Base-by-base conservation (phyloP, 2,797 vertebrate genomes). In the Enteromius anoplus region DNA sequence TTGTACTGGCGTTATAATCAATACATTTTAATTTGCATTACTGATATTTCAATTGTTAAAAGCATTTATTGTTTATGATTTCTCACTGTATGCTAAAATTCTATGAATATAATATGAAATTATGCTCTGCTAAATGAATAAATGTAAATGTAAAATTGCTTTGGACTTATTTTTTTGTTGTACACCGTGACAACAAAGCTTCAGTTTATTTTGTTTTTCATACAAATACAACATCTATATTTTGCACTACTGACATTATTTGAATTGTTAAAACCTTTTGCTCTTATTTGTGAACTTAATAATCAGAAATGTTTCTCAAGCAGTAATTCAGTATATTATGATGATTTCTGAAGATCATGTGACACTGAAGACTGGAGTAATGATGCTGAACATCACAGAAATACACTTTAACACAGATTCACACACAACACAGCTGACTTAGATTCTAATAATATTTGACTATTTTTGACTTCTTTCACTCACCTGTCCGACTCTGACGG, bases 401-500 rank as follows among this genome's bases (percentile, higher is more conserved):
- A 32, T 32, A 32, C 51, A 21, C 6, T 21, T 9, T 8, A 9
- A 53, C 19, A 53, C 0, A 21, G 7, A 53, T 21, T 53, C 51
- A 53, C 26, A 29, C 2, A 29, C 26, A 62, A 62, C 29, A 29
- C 12, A 15, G 2, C 32, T 32, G 12, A 15, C 29, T 29, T 15
- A 29, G 3, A 62, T 12, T 12, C 0, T 1, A 69, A 6, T 69
- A 69, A n/a, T 11, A n/a, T 37, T 42, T 37, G 19, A 53, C 51
- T 9, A 21, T 53, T 53, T 12, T 71, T 7, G 15, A 49, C 14
- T 5, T 49, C 47, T 49, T 49, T 49, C 47, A 17, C 51, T 1
- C 51, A 99, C 98, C 97, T 99, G 98, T 92, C 98, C 98, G 51
- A 99, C 98, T 78, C 97, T 93, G 85, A 99, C 97, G 0, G 98